Conservation (phyloP, 2,888 invertebrate genomes). For the Cosmopolites sordidus region DNA sequence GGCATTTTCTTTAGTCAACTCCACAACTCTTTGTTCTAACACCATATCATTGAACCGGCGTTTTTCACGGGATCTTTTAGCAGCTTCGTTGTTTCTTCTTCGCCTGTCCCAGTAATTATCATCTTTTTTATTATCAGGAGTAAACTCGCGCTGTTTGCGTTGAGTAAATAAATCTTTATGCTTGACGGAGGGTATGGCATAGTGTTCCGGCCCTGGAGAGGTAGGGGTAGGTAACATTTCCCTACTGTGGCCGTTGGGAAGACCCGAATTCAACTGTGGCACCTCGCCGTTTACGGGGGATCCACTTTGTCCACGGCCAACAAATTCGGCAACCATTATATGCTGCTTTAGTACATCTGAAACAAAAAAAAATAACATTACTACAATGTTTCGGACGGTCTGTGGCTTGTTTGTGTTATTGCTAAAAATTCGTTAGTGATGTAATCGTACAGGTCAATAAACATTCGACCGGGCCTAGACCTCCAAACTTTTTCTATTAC, state of each 20-base stretch:
- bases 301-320: slow-evolving; percentile 69
- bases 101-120: slow-evolving; percentile 97
- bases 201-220: slow-evolving; percentile 47
- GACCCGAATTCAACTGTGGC: slow-evolving; percentile 56
- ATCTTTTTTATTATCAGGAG: slow-evolving; percentile 94
- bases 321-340: slow-evolving; percentile 86
- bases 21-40: slow-evolving; percentile 87
- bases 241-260: slow-evolving; percentile 49
- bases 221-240: slow-evolving; percentile 45
- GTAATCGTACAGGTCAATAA: slow-evolving; percentile 25
- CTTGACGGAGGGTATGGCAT: slow-evolving; percentile 54
- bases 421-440: slow-evolving; percentile 20
- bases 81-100: slow-evolving; percentile 94
- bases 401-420: slow-evolving; percentile 1
- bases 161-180: slow-evolving; percentile 84
- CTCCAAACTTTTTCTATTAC: slow-evolving; percentile 4
- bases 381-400: not conserved
- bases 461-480: slow-evolving; percentile 16
- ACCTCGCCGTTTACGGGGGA: slow-evolving; percentile 67
- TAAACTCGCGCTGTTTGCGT: slow-evolving; percentile 92
- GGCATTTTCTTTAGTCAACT: slow-evolving; percentile 93
- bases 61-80: slow-evolving; percentile 94
- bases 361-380: slow-evolving; percentile 32
- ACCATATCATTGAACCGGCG: slow-evolving; percentile 95
- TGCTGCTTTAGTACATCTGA: slow-evolving; percentile 55